Base-by-base conservation (phyloP, 1,140 invertebrate genomes). In the Papilio polytes region DNA sequence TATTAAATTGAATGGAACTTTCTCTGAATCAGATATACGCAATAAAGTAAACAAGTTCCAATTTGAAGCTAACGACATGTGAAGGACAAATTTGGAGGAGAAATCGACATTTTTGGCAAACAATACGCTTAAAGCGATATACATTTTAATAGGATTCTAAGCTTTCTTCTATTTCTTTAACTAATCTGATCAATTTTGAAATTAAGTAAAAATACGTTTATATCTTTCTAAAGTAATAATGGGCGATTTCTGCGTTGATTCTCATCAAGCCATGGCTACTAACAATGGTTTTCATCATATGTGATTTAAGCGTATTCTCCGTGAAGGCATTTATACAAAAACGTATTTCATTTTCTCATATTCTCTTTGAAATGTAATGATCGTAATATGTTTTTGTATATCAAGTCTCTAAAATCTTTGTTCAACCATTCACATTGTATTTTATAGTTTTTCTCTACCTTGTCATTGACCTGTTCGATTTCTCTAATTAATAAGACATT, bases 401-500 rank as follows among this genome's bases (percentile, higher is more conserved):
- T 36, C 22, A n/a, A 12, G 31, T 53, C 22, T 22, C 22, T 63
- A 63, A 31, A 86, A 82, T 79, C 36, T 77, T 72, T 83, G 79
- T 31, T 85, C 80, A 72, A 26, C 80, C 80, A 83, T 82, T 82
- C 77, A 85, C 81, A 86, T 82, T 85, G 74, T 80, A 72, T 66
- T 74, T 79, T 82, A 63, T 41, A 80, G 82, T 90, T 87, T 87
- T 89, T 86, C 74, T 82, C 74, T 74, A 59, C 73, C 87, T 41
- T 82, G 87, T 85, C 87, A 91, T 90, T 90, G 90, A 90, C 86
- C 87, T 73, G 84, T 82, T 74, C 79, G 82, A 82, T 90, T 89
- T 91, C 86, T 88, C 87, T 88, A 88, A 90, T 91, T 90, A 89
- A 84, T 81, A 80, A 83, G 82, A 87, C 83, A 85, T 81, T 85